phyloP scores from a whole-genome alignment of 2,888 invertebrate species.

The Hypercompe scribonia region DNA sequence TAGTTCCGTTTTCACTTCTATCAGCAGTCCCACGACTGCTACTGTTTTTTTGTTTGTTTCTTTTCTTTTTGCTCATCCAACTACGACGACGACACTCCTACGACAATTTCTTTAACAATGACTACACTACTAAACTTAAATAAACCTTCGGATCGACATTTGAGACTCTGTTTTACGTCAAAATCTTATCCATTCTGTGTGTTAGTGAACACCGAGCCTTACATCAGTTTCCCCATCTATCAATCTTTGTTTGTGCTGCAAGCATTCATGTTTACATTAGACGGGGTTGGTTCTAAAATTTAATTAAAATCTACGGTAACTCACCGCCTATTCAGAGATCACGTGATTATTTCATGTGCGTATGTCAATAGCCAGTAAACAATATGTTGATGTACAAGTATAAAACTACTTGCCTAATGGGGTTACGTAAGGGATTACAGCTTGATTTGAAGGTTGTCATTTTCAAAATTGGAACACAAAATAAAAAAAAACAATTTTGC shows the following conservation, averaged over 20 bases:
- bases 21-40: too few species aligned
- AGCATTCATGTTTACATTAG: slow-evolving; percentile 28
- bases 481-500: too few species aligned
- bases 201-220: slow-evolving; percentile 5
- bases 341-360: slow-evolving; percentile 8
- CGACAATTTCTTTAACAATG: too few species aligned
- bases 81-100: too few species aligned
- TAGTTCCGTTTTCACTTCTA: too few species aligned
- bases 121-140: background rate
- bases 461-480: too few species aligned
- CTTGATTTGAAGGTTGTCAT: too few species aligned
- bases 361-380: background rate
- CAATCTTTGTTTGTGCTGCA: slow-evolving; percentile 31
- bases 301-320: slow-evolving; percentile 41
- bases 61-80: too few species aligned
- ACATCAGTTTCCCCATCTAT: slow-evolving; percentile 24
- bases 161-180: background rate
- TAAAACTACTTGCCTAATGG: too few species aligned
- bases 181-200: background rate
- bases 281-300: slow-evolving; percentile 23
- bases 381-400: too few species aligned
- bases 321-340: slow-evolving; percentile 17
- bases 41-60: too few species aligned
- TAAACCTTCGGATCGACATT: background rate
- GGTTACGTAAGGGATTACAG: too few species aligned